Evolutionary conservation across 2,113 vertebrate species (phyloP).

Genomic region (Myiozetetes cayanensis): DNA sequence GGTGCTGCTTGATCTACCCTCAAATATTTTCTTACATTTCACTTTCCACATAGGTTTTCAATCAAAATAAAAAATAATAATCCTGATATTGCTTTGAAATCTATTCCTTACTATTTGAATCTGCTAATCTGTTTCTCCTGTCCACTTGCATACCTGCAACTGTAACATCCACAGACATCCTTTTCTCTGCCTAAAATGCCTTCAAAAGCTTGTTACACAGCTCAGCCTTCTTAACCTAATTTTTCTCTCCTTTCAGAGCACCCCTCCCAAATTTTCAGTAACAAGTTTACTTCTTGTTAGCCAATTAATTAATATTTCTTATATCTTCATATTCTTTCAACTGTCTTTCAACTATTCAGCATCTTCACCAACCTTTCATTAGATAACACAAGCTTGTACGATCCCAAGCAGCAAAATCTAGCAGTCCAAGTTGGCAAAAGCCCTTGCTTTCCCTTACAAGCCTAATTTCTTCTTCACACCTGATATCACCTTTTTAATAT

Average conservation of each 20-base stretch:
- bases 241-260: neutral
- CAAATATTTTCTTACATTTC: neutral
- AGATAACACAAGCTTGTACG: neutral
- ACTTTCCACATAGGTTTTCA: neutral
- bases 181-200: neutral
- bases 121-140: neutral
- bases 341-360: neutral
- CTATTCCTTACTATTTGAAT: neutral
- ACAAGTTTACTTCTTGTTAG: neutral
- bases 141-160: neutral
- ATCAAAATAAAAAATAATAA: neutral
- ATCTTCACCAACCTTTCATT: neutral
- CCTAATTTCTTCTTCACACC: neutral
- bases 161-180: neutral
- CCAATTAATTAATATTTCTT: neutral
- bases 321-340: neutral
- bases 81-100: neutral
- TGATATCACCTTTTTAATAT: neutral
- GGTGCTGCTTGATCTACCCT: neutral
- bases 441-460: neutral
- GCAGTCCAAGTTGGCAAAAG: neutral
- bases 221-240: neutral
- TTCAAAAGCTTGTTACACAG: neutral
- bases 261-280: neutral
- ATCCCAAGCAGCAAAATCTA: neutral